Percentiles rank a stretch among this genome's conserved stretches.
phyloP scores from a whole-genome alignment of 30 jellyfish, hydroid and myxozoan species.

The Hydractinia symbiolongicarpus region DNA sequence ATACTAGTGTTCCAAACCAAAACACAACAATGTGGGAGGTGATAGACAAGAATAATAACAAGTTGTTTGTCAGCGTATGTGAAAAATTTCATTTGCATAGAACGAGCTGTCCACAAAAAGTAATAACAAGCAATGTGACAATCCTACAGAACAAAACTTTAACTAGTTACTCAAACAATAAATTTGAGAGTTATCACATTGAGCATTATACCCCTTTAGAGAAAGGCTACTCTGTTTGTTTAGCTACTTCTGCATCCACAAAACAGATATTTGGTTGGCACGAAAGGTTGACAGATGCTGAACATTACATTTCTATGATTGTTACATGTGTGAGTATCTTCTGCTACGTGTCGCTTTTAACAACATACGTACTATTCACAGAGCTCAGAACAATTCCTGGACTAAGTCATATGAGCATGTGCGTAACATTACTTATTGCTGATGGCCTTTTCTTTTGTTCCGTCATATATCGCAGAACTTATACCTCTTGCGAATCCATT shows the following conservation, averaged over 20 bases:
- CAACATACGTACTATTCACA: neutral
- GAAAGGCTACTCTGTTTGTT: neutral
- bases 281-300: neutral
- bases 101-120: neutral
- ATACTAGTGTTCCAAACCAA: no score
- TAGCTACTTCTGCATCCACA: neutral
- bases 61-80: no score
- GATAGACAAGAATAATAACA: no score
- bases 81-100: neutral
- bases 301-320: neutral
- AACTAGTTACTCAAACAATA: no score
- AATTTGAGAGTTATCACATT: neutral
- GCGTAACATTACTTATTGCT: neutral
- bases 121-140: neutral
- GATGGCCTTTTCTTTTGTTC: neutral
- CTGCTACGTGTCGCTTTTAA: neutral
- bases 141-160: no score
- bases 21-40: no score
- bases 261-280: neutral
- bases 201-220: neutral
- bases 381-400: constrained; percentile 15
- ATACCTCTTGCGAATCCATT: neutral
- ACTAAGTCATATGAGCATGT: neutral
- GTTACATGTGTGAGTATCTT: neutral
- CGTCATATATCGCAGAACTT: neutral